Percentiles rank a stretch among this genome's conserved stretches.
Evolutionary conservation across 2,113 vertebrate species (phyloP).

Genomic region (Eublepharis macularius): DNA sequence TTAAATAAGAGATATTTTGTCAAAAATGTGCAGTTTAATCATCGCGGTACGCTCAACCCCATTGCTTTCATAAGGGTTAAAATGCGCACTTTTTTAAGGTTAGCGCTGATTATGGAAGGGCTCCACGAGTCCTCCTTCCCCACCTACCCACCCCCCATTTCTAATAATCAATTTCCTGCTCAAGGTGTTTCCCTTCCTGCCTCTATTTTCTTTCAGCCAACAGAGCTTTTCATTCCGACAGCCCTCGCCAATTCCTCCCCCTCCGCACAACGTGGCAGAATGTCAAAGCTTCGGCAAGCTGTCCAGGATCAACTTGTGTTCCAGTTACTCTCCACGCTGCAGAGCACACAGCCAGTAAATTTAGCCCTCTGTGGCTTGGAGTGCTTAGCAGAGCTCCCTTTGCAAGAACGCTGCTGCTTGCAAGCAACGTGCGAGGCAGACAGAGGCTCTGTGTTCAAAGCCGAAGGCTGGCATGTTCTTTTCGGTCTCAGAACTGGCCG

Average conservation of each 20-base stretch:
- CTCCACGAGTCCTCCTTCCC: background rate
- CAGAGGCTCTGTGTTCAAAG: constrained; percentile 1
- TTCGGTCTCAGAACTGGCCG: background rate
- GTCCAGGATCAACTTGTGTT: constrained; percentile 33
- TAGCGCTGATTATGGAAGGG: constrained; percentile 50
- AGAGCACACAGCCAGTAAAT: constrained; percentile 12
- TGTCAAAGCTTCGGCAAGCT: constrained; percentile 53
- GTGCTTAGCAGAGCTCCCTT: constrained; percentile 41
- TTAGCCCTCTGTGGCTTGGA: background rate
- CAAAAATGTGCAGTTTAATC: background rate
- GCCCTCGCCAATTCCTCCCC: constrained; percentile 54
- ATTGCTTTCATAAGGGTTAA: constrained; percentile 51
- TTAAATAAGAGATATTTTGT: background rate
- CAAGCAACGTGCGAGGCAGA: constrained; percentile 29
- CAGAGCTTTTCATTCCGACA: constrained; percentile 18
- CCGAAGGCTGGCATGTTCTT: constrained; percentile 40
- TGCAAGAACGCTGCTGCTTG: constrained; percentile 21
- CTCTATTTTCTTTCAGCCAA: constrained; percentile 49
- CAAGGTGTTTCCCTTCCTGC: constrained; percentile 63
- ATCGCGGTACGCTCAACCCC: too few relatives aligned
- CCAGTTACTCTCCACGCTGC: constrained; percentile 21
- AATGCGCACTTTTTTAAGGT: constrained; percentile 44
- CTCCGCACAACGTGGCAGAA: constrained; percentile 36
- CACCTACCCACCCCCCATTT: too few relatives aligned
- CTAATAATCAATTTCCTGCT: constrained; percentile 54